A percentile compares a stretch with the other conserved stretches of the same genome.
phyloP scores from a whole-genome alignment of 2,888 invertebrate species.

The Ectemnius lituratus region DNA sequence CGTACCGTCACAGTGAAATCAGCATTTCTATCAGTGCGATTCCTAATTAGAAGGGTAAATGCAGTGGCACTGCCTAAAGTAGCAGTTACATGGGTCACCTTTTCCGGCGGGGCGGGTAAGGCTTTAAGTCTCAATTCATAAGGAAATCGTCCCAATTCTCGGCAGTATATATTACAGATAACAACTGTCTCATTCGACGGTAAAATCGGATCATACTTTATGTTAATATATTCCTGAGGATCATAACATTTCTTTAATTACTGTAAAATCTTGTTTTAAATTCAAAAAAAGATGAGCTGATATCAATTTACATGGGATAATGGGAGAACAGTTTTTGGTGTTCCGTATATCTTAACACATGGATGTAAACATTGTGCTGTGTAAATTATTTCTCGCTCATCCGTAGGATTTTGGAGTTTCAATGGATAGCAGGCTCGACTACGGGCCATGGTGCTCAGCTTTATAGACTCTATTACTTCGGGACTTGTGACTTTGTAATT shows the following conservation, averaged over 20 bases:
- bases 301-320: conserved; percentile 45
- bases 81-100: conserved; percentile 52
- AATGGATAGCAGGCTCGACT: conserved; percentile 47
- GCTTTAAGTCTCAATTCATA: conserved; percentile 66
- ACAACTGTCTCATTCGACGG: conserved; percentile 47
- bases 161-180: conserved; percentile 51
- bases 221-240: conserved; percentile 17
- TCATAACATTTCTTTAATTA: neutral
- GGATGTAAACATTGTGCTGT: conserved; percentile 49
- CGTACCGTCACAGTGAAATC: conserved; percentile 59
- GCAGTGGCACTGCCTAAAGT: conserved; percentile 52
- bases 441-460: conserved; percentile 58
- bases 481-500: conserved; percentile 64
- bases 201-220: conserved; percentile 54
- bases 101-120: conserved; percentile 54
- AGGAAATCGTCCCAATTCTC: conserved; percentile 60
- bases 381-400: conserved; percentile 44
- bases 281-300: neutral
- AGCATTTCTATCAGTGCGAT: conserved; percentile 44
- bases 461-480: conserved; percentile 60
- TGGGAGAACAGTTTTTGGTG: conserved; percentile 50
- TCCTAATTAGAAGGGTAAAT: conserved; percentile 57
- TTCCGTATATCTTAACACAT: conserved; percentile 48
- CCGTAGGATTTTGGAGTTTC: conserved; percentile 62
- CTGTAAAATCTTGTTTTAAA: neutral